These are phyloP conservation scores for Penelope pileata DNA, from an alignment of 2,113 vertebrate species.

Conservation along the genomic window DNA sequence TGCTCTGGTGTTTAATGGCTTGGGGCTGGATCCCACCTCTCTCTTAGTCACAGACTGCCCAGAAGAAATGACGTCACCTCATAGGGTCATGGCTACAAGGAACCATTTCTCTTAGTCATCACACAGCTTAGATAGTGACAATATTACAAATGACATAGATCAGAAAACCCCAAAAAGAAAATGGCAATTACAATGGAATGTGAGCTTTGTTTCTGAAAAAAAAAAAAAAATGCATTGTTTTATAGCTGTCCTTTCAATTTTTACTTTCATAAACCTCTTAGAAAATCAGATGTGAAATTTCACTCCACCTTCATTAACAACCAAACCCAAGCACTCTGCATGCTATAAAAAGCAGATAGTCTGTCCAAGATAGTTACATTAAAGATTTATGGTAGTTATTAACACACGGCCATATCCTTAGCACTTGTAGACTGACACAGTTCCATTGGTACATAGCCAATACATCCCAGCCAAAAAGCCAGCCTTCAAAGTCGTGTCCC, in stretches of 20 bases:
- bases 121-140: not conserved
- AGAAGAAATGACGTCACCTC: not conserved
- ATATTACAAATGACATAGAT: not conserved
- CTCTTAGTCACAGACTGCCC: not conserved
- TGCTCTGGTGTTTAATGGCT: not conserved
- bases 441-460: not conserved
- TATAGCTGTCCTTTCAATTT: not conserved
- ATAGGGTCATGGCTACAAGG: fast-evolving
- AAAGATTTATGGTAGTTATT: not conserved
- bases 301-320: not conserved
- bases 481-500: not conserved
- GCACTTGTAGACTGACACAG: not conserved
- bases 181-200: not conserved
- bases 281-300: constrained; percentile 10
- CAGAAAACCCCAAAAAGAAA: not conserved
- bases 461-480: not conserved
- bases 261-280: not conserved
- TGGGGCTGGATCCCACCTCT: not conserved
- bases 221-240: not conserved
- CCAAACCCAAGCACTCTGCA: not conserved
- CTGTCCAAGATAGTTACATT: not conserved
- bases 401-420: not conserved
- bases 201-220: not conserved
- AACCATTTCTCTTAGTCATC: not conserved
- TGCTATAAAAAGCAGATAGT: not conserved